phyloP scores from a whole-genome alignment of 2,888 invertebrate species.

The Tenthredo mesomela region DNA sequence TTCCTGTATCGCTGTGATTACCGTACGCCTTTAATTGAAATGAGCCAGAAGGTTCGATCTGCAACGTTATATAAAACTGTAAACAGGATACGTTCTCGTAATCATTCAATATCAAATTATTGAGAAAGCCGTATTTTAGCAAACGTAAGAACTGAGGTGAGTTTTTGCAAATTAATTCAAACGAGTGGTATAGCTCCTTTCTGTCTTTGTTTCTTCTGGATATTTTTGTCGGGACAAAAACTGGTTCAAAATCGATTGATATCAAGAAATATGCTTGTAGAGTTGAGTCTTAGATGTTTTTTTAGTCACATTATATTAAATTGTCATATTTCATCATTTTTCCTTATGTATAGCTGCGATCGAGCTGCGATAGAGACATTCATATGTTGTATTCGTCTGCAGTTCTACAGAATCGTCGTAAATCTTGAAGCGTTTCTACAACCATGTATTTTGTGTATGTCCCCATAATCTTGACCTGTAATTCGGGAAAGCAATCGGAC shows the following conservation, averaged over 20 bases:
- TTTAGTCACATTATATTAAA: not conserved
- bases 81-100: conserved; percentile 29
- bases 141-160: not conserved
- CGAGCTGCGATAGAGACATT: not conserved
- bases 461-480: not conserved
- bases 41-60: not conserved
- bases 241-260: not conserved
- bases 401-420: not conserved
- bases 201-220: not conserved
- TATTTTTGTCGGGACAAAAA: not conserved
- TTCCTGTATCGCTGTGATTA: conserved; percentile 1
- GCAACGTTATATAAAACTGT: conserved; percentile 8
- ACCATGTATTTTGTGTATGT: not conserved
- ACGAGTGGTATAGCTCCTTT: not conserved
- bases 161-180: not conserved
- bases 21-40: not conserved
- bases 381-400: not conserved
- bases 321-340: not conserved
- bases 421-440: not conserved
- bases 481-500: not conserved
- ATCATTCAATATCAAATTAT: not conserved
- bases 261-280: not conserved
- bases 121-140: not conserved
- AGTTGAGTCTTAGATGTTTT: not conserved
- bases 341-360: not conserved